Evolutionary conservation across 30 jellyfish, hydroid and myxozoan genomes (phyloP).

Genomic region (Nemopilema nomurai): DNA sequence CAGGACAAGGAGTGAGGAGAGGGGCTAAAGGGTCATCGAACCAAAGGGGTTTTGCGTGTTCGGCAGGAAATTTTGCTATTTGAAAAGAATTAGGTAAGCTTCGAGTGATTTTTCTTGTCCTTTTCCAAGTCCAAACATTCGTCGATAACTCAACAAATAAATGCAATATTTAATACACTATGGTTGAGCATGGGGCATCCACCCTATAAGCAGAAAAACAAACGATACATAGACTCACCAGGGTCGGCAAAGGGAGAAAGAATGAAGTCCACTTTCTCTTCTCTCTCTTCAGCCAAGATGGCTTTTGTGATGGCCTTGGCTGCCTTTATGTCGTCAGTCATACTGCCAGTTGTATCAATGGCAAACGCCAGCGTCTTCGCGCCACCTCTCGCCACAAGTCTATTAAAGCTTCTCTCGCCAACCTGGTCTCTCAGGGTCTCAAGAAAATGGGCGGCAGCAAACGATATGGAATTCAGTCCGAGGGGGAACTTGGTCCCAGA

Average conservation of each 20-base stretch:
- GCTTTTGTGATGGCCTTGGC: slow-evolving; percentile 87
- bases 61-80: too few relatives aligned
- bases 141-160: too few relatives aligned
- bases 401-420: slow-evolving; percentile 62
- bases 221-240: slow-evolving; percentile 57
- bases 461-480: slow-evolving; percentile 59
- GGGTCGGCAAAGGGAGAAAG: slow-evolving; percentile 90
- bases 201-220: too few relatives aligned
- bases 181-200: neutral
- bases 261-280: slow-evolving; percentile 73
- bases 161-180: neutral
- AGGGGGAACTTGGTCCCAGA: slow-evolving; percentile 18
- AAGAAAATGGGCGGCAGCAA: slow-evolving; percentile 72
- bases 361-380: slow-evolving; percentile 80
- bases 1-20: too few relatives aligned
- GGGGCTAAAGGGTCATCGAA: too few relatives aligned
- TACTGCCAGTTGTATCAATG: slow-evolving; percentile 88
- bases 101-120: too few relatives aligned
- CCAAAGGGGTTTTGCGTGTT: too few relatives aligned
- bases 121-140: too few relatives aligned
- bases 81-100: too few relatives aligned
- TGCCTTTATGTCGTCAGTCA: slow-evolving; percentile 81
- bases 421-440: slow-evolving; percentile 57
- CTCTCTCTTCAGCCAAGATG: slow-evolving; percentile 73
- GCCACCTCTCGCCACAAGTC: slow-evolving; percentile 79